phyloP scores from a whole-genome alignment of 2,797 vertebrate genomes.

The Megalops cyprinoides region DNA sequence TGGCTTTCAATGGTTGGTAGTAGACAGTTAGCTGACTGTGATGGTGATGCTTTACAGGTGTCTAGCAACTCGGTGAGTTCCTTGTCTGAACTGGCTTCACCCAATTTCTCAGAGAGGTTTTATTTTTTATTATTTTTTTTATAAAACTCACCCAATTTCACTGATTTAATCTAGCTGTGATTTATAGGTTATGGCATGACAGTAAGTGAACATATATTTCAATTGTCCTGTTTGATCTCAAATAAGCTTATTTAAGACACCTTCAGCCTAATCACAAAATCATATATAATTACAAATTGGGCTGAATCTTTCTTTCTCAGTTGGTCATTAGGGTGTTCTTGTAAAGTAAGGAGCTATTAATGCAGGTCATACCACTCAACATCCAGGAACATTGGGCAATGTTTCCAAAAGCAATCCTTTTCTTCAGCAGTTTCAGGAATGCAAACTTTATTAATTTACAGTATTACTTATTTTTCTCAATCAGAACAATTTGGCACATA shows the following conservation, averaged over 20 bases:
- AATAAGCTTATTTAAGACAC: no score
- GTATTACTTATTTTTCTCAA: constrained; percentile 66
- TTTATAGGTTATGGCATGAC: no score
- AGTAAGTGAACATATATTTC: no score
- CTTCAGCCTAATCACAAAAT: no score
- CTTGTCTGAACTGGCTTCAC: background rate
- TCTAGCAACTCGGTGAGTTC: background rate
- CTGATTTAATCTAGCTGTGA: no score
- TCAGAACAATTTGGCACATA: constrained; percentile 71
- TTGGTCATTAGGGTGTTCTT: no score
- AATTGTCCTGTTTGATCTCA: no score
- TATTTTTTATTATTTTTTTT: no score
- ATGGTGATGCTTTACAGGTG: background rate
- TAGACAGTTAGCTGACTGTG: background rate
- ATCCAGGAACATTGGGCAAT: background rate
- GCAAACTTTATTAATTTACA: constrained; percentile 74
- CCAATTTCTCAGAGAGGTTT: no score
- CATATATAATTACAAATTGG: no score
- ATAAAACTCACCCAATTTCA: no score
- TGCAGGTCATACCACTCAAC: background rate
- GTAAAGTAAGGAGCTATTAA: background rate
- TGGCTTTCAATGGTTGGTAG: background rate
- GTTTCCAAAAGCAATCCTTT: background rate
- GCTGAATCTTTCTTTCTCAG: no score
- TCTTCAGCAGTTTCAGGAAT: constrained; percentile 47